Evolutionary conservation across 2,888 invertebrate genomes (phyloP), one percentile per base, ranked within the genome.

Genomic region (Macropis europaea): DNA sequence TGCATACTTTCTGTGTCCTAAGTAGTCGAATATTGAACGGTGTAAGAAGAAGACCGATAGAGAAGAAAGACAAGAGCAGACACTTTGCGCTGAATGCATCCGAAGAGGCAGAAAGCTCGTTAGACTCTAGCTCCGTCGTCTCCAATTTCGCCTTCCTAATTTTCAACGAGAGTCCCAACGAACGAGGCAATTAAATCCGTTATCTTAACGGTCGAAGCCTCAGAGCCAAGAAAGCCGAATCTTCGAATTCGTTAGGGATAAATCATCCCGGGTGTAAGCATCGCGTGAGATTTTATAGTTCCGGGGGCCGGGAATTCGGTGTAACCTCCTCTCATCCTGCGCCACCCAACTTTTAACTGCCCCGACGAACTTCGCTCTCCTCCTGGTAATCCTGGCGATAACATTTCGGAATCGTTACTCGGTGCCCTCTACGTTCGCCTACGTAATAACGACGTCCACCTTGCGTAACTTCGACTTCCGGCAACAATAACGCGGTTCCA

Each of bases 321-420:
- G 38, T 43, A 38, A 60, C 48, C 50, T 30, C 26, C 26, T 13
- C 38, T 34, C 34, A 45, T 66, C 57, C 62, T 19, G 32, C 50
- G 43, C 56, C 13, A 59, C 26, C 75, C 48, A 79, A 79, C 79
- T 79, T 79, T 79, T 73, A 79, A 79, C 79, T 71, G 79, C 71
- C 56, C 43, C 70, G 48, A 53, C 68, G 40, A 79, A 79, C 73
- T 79, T 76, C 56, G 9, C 43, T 42, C 36, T 57, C 24, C 36
- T 47, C 43, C 17, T 30, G 47, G 57, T 50, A 75, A 74, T 47
- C 63, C 61, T 9, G 13, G 43, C 40, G 68, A 75, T 78, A 78
- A 75, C 69, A 61, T 69, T 57, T 28, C 60, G 15, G 30, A 52
- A 77, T 77, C 69, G 66, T 63, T 63, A 60, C 38, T 22, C 24